Percentiles rank a stretch among this genome's conserved stretches.
Conservation (phyloP, 2,797 vertebrate species). For the Galago senegalensis region DNA sequence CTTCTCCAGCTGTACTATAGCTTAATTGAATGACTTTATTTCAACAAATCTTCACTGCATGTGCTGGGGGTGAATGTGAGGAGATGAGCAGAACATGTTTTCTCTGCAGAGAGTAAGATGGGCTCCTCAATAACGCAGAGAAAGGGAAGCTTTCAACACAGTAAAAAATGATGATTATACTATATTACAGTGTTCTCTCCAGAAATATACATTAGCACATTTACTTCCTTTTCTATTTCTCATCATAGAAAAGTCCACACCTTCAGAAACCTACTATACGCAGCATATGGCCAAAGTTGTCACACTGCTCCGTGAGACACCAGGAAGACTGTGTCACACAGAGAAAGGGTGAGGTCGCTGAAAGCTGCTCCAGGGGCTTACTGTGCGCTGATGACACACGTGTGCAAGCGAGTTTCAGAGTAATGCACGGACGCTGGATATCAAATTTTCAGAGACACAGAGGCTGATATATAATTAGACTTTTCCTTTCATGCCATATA, state of each 20-base stretch:
- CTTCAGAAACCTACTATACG: background rate
- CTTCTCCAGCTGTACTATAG: background rate
- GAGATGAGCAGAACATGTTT: background rate
- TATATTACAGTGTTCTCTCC: background rate
- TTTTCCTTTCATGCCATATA: background rate
- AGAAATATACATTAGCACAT: background rate
- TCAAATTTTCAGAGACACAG: background rate
- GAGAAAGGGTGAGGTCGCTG: background rate
- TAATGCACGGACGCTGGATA: accelerated
- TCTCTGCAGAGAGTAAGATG: background rate
- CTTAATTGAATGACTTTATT: constrained; percentile 3
- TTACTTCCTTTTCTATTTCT: background rate
- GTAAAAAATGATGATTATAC: background rate
- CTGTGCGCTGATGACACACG: accelerated
- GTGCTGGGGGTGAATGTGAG: background rate
- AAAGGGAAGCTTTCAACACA: background rate
- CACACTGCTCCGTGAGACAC: background rate
- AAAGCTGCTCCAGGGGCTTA: background rate
- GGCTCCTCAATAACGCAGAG: background rate
- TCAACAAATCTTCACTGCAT: background rate
- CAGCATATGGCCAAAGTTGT: background rate
- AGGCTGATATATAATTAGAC: background rate
- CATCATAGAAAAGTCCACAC: background rate
- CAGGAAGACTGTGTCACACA: background rate
- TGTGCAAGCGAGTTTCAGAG: background rate